phyloP scores from a whole-genome alignment of 2,888 invertebrate species.

The Cylloceria caligata region DNA sequence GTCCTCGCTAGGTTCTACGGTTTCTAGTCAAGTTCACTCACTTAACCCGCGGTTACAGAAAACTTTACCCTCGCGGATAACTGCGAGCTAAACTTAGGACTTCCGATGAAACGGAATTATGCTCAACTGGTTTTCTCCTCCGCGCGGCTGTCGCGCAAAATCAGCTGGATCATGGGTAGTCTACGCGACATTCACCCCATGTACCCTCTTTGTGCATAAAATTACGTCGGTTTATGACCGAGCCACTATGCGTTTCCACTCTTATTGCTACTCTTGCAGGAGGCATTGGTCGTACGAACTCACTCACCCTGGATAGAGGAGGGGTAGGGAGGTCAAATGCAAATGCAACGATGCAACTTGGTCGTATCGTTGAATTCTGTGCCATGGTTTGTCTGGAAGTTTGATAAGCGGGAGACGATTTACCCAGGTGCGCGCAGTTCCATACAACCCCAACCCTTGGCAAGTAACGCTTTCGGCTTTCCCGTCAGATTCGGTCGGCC shows the following conservation, averaged over 20 bases:
- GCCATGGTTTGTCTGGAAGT: slow-evolving; percentile 67
- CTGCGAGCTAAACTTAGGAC: slow-evolving; percentile 41
- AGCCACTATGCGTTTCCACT: slow-evolving; percentile 64
- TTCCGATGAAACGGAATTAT: slow-evolving; percentile 54
- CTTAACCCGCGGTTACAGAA: slow-evolving; percentile 44
- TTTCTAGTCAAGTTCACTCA: slow-evolving; percentile 37
- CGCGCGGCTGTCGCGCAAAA: slow-evolving; percentile 11
- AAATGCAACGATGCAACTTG: slow-evolving; percentile 72
- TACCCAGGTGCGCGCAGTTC: slow-evolving; percentile 47
- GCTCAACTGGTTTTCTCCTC: slow-evolving; percentile 23
- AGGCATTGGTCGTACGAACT: slow-evolving; percentile 41
- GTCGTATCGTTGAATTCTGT: slow-evolving; percentile 57
- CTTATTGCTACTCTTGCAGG: slow-evolving; percentile 71
- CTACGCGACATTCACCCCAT: slow-evolving; percentile 36
- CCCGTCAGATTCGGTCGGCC: slow-evolving; percentile 67
- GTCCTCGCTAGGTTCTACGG: slow-evolving; percentile 13
- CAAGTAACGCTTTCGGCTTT: slow-evolving; percentile 33
- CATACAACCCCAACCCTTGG: neutral
- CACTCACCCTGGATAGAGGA: slow-evolving; percentile 5
- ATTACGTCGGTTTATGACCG: slow-evolving; percentile 63
- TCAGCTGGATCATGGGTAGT: slow-evolving; percentile 16
- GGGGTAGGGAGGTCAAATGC: slow-evolving; percentile 74
- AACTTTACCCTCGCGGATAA: slow-evolving; percentile 40
- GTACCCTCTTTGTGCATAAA: slow-evolving; percentile 65
- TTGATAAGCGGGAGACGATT: slow-evolving; percentile 75